Evolutionary conservation across 2,797 vertebrate species (phyloP).

Genomic region (Nasua narica): DNA sequence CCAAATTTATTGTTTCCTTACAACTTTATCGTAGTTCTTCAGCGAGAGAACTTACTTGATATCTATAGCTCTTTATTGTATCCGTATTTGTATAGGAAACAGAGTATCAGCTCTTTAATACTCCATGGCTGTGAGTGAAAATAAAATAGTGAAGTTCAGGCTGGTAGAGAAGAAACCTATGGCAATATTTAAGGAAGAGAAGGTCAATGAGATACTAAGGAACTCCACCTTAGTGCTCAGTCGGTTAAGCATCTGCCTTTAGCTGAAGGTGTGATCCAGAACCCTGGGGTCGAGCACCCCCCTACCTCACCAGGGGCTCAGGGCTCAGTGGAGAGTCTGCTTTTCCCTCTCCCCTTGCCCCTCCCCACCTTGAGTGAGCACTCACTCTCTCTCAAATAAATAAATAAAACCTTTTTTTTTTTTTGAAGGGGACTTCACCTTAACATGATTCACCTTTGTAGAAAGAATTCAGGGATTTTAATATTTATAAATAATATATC

Average conservation of each 20-base stretch:
- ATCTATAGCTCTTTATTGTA: neutral
- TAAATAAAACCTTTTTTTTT: neutral
- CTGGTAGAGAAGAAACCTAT: neutral
- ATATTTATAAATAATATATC: neutral
- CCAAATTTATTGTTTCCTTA: neutral
- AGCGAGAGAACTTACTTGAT: neutral
- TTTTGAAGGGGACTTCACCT: too few relatives aligned
- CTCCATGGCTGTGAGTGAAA: neutral
- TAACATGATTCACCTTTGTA: neutral
- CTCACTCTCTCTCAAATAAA: neutral
- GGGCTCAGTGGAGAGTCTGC: neutral
- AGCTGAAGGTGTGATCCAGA: neutral
- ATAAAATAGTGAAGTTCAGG: neutral
- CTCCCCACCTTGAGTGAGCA: too few relatives aligned
- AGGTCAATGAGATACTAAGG: neutral
- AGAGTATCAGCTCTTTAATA: slow-evolving; percentile 2
- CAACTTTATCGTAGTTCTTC: neutral
- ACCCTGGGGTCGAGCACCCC: neutral
- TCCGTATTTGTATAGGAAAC: neutral
- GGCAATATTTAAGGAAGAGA: neutral
- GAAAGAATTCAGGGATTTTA: neutral
- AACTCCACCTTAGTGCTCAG: neutral
- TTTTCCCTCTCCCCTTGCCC: neutral
- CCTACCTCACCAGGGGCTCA: neutral
- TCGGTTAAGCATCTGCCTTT: neutral